Conservation (phyloP, 2,888 invertebrate genomes). For the Helleia helle region DNA sequence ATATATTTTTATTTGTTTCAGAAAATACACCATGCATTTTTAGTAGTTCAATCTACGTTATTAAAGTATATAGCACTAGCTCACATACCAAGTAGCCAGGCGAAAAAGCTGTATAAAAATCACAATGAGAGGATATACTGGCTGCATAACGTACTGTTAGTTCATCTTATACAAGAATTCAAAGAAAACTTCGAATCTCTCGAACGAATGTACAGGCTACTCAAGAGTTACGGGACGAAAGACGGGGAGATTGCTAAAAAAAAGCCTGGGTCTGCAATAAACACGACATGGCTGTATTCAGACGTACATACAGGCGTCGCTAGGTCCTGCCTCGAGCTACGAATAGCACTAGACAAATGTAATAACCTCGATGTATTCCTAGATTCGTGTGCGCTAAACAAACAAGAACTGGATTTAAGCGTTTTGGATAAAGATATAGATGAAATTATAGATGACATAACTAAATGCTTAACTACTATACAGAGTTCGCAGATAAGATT, state of each 20-base stretch:
- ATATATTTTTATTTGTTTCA: conserved; percentile 30
- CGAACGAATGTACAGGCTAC: conserved; percentile 53
- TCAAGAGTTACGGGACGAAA: conserved; percentile 48
- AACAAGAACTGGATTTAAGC: conserved; percentile 45
- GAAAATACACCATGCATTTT: conserved; percentile 64
- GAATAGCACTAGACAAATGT: conserved; percentile 47
- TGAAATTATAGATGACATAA: conserved; percentile 45
- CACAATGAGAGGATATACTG: conserved; percentile 61
- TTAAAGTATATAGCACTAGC: conserved; percentile 56
- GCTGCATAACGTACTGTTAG: conserved; percentile 46
- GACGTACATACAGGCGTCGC: conserved; percentile 58
- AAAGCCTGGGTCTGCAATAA: conserved; percentile 39
- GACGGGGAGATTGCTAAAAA: conserved; percentile 29
- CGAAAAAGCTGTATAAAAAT: conserved; percentile 42
- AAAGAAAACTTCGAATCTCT: conserved; percentile 40
- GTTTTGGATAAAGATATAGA: conserved; percentile 53
- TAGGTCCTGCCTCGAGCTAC: conserved; percentile 47
- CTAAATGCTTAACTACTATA: conserved; percentile 43
- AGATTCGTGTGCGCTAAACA: conserved; percentile 54
- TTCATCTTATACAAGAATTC: conserved; percentile 38
- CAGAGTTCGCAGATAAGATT: conserved; percentile 52
- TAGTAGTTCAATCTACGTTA: conserved; percentile 60
- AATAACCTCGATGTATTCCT: conserved; percentile 54
- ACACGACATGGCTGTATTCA: conserved; percentile 53
- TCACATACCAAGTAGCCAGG: conserved; percentile 36